Evolutionary conservation across 2,888 invertebrate species (phyloP).

Genomic region (Isoperla grammatica): DNA sequence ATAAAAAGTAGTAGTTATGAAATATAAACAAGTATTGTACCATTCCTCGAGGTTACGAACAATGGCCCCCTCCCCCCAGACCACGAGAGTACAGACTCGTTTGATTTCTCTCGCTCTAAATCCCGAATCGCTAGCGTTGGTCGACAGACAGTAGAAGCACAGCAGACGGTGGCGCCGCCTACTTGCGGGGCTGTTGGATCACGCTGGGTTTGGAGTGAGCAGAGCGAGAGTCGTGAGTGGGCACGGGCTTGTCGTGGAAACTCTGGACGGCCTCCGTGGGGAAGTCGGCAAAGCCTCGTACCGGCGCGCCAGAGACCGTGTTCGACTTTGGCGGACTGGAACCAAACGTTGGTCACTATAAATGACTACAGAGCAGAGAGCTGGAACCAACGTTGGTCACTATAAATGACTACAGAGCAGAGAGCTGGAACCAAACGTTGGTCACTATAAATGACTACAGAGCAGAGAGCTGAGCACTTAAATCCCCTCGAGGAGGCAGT

Average conservation of each 20-base stretch:
- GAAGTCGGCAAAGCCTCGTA: constrained; percentile 81
- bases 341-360: constrained; percentile 11
- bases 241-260: constrained; percentile 74
- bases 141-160: not conserved
- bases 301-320: constrained; percentile 71
- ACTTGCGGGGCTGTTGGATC: constrained; percentile 88
- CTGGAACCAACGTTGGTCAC: constrained; percentile 12
- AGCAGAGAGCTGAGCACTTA: too few relatives aligned
- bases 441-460: not conserved
- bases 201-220: constrained; percentile 47
- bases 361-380: not conserved
- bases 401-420: constrained; percentile 35
- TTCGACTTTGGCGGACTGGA: constrained; percentile 67
- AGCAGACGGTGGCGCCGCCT: constrained; percentile 37
- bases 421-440: constrained; percentile 49
- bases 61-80: too few relatives aligned
- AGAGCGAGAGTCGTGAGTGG: constrained; percentile 55
- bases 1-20: too few relatives aligned
- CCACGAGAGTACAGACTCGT: not conserved
- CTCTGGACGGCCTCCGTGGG: constrained; percentile 80
- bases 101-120: not conserved
- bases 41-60: not conserved
- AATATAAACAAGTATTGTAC: too few relatives aligned
- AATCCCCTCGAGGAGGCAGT: too few relatives aligned
- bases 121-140: constrained; percentile 1